phyloP scores from a whole-genome alignment of 2,797 vertebrate genomes.

The Mionectes olivaceus region DNA sequence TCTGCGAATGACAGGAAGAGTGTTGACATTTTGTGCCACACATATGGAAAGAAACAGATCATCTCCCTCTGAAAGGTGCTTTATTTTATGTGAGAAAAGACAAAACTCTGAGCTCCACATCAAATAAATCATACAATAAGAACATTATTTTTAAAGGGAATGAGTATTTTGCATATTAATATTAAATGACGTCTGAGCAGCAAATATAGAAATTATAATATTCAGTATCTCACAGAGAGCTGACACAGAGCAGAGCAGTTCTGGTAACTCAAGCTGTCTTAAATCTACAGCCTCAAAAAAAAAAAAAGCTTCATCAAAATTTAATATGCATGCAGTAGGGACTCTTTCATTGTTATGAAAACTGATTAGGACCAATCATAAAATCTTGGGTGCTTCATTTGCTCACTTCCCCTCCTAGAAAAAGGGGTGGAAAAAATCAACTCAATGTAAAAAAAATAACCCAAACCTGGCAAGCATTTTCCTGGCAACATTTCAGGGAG shows the following conservation, averaged over 20 bases:
- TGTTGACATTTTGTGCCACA: slow-evolving; percentile 69
- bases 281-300: slow-evolving; percentile 24
- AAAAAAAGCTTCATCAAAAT: slow-evolving; percentile 51
- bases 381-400: slow-evolving; percentile 30
- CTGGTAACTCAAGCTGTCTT: slow-evolving; percentile 46
- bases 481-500: slow-evolving; percentile 28
- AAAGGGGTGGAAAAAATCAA: neutral
- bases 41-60: slow-evolving; percentile 22
- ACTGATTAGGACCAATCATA: slow-evolving; percentile 19
- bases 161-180: slow-evolving; percentile 69
- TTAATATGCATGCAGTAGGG: slow-evolving; percentile 56
- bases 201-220: slow-evolving; percentile 57
- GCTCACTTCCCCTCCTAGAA: neutral
- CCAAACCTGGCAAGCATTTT: neutral
- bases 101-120: slow-evolving; percentile 58
- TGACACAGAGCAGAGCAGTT: slow-evolving; percentile 35
- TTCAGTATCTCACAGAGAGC: slow-evolving; percentile 24
- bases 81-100: slow-evolving; percentile 65
- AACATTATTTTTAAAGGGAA: slow-evolving; percentile 67
- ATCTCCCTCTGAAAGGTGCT: slow-evolving; percentile 56
- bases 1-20: slow-evolving; percentile 51
- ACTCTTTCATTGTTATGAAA: slow-evolving; percentile 51
- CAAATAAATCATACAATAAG: slow-evolving; percentile 71
- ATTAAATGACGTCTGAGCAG: slow-evolving; percentile 50
- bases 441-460: neutral